A percentile compares a stretch with the other conserved stretches of the same genome.
phyloP scores from a whole-genome alignment of 1,140 invertebrate genomes.

The Vollenhovia emeryi region DNA sequence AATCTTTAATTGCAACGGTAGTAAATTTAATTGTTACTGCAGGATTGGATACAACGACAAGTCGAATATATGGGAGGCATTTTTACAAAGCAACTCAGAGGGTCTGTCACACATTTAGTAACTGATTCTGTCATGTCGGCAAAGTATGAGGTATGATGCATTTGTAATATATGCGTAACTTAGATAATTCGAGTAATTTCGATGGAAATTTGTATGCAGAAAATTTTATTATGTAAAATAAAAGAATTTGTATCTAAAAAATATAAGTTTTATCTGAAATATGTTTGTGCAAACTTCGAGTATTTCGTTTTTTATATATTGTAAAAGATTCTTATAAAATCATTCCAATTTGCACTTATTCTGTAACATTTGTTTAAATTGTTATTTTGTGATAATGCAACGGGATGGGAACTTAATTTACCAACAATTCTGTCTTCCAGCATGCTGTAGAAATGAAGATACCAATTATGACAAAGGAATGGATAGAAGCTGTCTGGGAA shows the following conservation, averaged over 20 bases:
- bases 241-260: neutral
- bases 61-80: conserved; percentile 94
- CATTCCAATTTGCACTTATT: conserved; percentile 41
- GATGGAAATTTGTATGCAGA: neutral
- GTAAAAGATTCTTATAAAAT: conserved; percentile 55
- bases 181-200: neutral
- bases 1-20: neutral
- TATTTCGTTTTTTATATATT: neutral
- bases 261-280: neutral
- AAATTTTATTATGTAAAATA: neutral
- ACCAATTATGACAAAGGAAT: conserved; percentile 91
- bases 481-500: conserved; percentile 93
- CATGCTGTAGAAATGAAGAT: conserved; percentile 90
- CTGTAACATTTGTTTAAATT: conserved; percentile 39
- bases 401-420: neutral
- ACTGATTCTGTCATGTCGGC: conserved; percentile 90
- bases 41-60: conserved; percentile 89
- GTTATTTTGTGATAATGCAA: neutral
- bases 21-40: conserved; percentile 47
- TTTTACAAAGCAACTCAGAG: conserved; percentile 89
- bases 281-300: neutral
- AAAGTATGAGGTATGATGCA: conserved; percentile 89
- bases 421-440: conserved; percentile 80
- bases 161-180: neutral
- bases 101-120: conserved; percentile 93